A percentile compares a stretch with the other conserved stretches of the same genome.
Conservation (phyloP, 2,888 invertebrate genomes). For the Ganaspis brasiliensis region DNA sequence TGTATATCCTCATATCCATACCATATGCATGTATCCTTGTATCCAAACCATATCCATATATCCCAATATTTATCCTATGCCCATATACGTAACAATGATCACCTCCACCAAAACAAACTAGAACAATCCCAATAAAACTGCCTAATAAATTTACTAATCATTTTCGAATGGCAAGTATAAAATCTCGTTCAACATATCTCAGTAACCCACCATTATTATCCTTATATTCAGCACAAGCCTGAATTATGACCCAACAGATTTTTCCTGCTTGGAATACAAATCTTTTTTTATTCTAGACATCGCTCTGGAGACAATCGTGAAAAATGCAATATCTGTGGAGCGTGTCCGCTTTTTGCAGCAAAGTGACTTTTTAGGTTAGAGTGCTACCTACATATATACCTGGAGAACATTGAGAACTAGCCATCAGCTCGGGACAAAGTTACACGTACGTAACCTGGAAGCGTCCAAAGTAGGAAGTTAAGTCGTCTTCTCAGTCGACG, state of each 20-base stretch:
- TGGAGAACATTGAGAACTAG: conserved; percentile 24
- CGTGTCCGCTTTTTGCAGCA: conserved; percentile 16
- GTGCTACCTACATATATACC: neutral
- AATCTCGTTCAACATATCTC: too few relatives aligned
- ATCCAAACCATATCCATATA: too few relatives aligned
- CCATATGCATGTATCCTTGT: too few relatives aligned
- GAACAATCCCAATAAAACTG: too few relatives aligned
- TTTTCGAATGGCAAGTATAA: too few relatives aligned
- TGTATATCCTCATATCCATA: too few relatives aligned
- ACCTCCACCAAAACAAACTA: too few relatives aligned
- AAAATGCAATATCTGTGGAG: conserved; percentile 23
- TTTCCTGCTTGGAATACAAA: conserved; percentile 2
- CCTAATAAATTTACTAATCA: too few relatives aligned
- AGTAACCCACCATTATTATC: too few relatives aligned
- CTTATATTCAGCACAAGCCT: too few relatives aligned
- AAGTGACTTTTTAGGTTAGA: conserved; percentile 35
- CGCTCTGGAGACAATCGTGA: conserved; percentile 14
- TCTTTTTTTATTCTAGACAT: neutral
- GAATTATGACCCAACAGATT: conserved; percentile 10
- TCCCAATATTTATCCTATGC: too few relatives aligned
- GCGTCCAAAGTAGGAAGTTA: conserved; percentile 27
- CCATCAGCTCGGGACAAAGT: conserved; percentile 35
- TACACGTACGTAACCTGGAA: conserved; percentile 31
- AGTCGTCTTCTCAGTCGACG: conserved; percentile 34
- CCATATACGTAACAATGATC: too few relatives aligned